phyloP scores from a whole-genome alignment of 1,140 invertebrate genomes.

The Andricus grossulariae region DNA sequence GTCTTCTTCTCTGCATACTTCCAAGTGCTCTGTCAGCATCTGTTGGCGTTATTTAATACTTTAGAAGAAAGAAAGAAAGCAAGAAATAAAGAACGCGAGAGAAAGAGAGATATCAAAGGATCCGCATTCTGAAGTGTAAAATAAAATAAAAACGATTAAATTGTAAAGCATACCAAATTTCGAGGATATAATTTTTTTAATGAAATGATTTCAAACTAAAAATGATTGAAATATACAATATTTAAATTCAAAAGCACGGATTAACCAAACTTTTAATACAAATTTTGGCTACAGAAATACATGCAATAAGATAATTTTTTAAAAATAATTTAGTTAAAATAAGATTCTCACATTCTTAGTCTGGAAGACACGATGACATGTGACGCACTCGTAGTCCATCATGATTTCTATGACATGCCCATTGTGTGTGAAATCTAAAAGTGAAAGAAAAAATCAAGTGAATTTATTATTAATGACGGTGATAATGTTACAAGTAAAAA shows the following conservation, averaged over 20 bases:
- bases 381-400: conserved; percentile 70
- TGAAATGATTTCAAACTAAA: too few relatives aligned
- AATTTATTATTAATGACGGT: conserved; percentile 9
- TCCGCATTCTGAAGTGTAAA: too few relatives aligned
- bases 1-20: conserved; percentile 72
- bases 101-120: too few relatives aligned
- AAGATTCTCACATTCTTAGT: conserved; percentile 64
- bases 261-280: too few relatives aligned
- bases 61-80: too few relatives aligned
- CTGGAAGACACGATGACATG: conserved; percentile 69
- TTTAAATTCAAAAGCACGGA: too few relatives aligned
- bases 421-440: conserved; percentile 60
- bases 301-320: not conserved
- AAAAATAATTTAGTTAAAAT: not conserved
- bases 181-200: too few relatives aligned
- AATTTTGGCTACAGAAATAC: too few relatives aligned
- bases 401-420: conserved; percentile 65
- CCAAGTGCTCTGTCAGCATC: conserved; percentile 70
- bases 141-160: too few relatives aligned
- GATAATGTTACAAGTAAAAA: not conserved
- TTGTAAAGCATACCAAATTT: too few relatives aligned
- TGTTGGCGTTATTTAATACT: conserved; percentile 36
- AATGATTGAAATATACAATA: too few relatives aligned
- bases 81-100: too few relatives aligned
- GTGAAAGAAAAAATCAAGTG: conserved; percentile 36